Conservation (phyloP, 53 echinoderm and acorn worm genomes). For the Pentamera pediparva region DNA sequence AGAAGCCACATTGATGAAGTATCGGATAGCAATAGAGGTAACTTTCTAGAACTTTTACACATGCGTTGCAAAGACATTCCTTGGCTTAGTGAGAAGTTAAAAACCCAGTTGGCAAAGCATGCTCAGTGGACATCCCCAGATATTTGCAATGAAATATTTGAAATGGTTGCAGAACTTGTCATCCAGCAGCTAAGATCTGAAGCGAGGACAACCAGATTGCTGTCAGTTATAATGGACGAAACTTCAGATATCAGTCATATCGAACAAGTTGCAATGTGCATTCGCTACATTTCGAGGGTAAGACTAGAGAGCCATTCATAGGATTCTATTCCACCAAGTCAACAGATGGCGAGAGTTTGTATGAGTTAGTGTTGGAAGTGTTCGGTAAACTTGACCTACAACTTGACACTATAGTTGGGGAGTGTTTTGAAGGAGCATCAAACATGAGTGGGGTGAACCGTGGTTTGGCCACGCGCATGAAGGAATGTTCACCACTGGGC, state of each 20-base stretch:
- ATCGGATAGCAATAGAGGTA: constrained; percentile 13
- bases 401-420: constrained; percentile 23
- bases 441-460: constrained; percentile 22
- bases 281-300: background rate
- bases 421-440: constrained; percentile 7
- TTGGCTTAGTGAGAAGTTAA: background rate
- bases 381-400: constrained; percentile 6
- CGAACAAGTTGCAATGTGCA: constrained; percentile 17
- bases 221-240: constrained; percentile 21
- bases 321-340: constrained; percentile 15
- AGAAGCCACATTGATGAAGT: background rate
- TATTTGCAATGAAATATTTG: constrained; percentile 11
- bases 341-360: constrained; percentile 4
- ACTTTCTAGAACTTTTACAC: constrained; percentile 14
- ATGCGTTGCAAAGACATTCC: constrained; percentile 21
- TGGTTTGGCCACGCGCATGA: background rate
- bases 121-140: constrained; percentile 23
- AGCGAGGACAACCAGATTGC: background rate
- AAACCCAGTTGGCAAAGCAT: constrained; percentile 1
- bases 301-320: constrained; percentile 2
- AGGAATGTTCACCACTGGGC: constrained; percentile 8
- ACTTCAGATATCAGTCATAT: constrained; percentile 9
- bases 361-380: constrained; percentile 1
- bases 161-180: constrained; percentile 14
- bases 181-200: constrained; percentile 9